These are phyloP conservation scores for Psophia crepitans DNA, from an alignment of 2,113 vertebrate genomes.

Conservation along the genomic window DNA sequence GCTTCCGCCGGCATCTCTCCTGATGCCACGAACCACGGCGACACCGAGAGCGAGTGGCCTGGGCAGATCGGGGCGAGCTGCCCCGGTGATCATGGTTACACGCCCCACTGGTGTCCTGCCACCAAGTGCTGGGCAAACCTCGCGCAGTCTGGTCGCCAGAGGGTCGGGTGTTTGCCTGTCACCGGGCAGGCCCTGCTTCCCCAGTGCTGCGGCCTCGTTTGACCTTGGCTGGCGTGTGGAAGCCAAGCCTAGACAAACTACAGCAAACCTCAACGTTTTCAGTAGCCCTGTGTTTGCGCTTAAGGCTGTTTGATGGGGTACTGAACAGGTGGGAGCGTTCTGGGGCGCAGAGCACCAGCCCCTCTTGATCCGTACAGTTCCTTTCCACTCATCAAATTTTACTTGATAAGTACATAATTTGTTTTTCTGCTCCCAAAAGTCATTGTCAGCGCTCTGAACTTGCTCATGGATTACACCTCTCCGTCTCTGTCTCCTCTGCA, in stretches of 20 bases:
- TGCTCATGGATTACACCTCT: not conserved
- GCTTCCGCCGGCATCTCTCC: too few species aligned
- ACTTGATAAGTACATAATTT: accelerated
- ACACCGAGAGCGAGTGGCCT: too few species aligned
- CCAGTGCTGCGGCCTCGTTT: accelerated
- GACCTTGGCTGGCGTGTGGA: too few species aligned
- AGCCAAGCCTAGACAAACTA: not conserved
- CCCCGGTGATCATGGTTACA: accelerated
- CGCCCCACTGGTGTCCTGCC: accelerated
- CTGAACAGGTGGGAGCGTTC: not conserved
- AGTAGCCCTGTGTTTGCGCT: accelerated
- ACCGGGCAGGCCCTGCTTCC: accelerated
- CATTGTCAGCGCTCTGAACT: not conserved
- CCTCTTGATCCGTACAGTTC: accelerated
- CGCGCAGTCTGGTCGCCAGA: accelerated
- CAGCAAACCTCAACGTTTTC: accelerated
- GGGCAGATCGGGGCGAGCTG: accelerated
- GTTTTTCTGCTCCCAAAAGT: not conserved
- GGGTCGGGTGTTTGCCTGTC: accelerated
- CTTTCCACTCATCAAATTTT: not conserved
- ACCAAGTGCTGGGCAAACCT: not conserved
- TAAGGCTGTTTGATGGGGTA: too few species aligned
- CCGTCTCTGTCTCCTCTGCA: not conserved
- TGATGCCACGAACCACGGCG: accelerated
- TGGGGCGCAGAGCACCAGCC: not conserved